Percentiles rank a stretch among this genome's conserved stretches.
Conservation (phyloP, 1,140 invertebrate species). For the Brachionus asplanchnoidis region DNA sequence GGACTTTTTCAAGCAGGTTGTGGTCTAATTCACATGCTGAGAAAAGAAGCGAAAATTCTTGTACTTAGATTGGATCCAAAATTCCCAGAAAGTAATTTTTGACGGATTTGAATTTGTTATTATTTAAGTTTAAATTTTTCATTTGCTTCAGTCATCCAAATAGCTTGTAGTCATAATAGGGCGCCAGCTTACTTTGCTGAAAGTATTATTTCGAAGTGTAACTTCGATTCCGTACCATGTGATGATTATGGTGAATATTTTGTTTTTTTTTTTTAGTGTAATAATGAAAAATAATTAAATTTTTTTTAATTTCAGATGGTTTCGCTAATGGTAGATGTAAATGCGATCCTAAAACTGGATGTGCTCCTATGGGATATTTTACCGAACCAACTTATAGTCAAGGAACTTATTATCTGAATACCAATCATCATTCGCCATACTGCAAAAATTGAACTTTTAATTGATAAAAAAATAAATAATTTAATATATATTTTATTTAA, state of each 20-base stretch:
- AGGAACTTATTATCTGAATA: conserved; percentile 39
- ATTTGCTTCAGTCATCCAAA: not conserved
- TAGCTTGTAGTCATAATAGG: conserved; percentile 25
- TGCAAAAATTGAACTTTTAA: not conserved
- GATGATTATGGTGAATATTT: not conserved
- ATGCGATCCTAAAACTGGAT: not conserved
- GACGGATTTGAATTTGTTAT: no score
- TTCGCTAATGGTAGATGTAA: not conserved
- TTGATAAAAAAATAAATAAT: not conserved
- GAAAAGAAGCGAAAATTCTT: not conserved
- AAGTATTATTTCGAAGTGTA: conserved; percentile 17
- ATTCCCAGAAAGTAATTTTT: not conserved
- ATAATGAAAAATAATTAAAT: not conserved
- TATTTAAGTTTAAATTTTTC: not conserved
- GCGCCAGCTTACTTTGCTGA: not conserved
- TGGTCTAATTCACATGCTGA: not conserved
- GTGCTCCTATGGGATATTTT: conserved; percentile 36
- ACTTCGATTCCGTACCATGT: conserved; percentile 14
- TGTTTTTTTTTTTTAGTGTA: not conserved
- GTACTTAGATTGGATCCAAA: not conserved
- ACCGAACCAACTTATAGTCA: not conserved
- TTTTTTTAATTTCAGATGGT: not conserved
- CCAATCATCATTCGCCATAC: conserved; percentile 15
- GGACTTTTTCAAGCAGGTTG: conserved; percentile 59
- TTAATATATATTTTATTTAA: no score